Base-by-base conservation (phyloP, 2,113 vertebrate genomes). In the Chaetops frenatus region DNA sequence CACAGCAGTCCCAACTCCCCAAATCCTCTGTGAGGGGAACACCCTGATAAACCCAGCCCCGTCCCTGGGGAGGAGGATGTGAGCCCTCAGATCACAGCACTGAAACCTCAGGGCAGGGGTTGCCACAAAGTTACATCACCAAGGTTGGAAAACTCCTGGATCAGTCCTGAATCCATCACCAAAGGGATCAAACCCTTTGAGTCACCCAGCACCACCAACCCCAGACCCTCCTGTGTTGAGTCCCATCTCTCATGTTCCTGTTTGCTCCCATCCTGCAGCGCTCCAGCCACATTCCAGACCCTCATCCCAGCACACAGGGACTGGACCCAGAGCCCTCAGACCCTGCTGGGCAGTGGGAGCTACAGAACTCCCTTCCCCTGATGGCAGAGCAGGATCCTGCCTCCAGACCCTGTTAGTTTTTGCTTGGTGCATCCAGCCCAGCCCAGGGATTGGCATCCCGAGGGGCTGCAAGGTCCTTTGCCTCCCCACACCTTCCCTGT, bases 71-170 rank as follows among this genome's bases (percentile, higher is more conserved):
- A 64, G 76, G 35, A 61, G 86, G 73, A 81, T 0, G 1, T 4
- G 74, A 31, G 74, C 81, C 76, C 73, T 91, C 1, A 0, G 51
- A 35, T 25, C 82, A 27, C 6, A 3, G 81, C 88, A 69, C 48
- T 1, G 0, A 85, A 70, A 74, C 70, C 57, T 31, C 0, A 0
- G 7, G 27, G 0, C 2, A 65, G 69, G 54, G 3, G 5, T 13
- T 5, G 0, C 56, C 5, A 0, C 40, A 7, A 44, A 16, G 14
- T 62, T 89, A 28, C 56, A 25, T 65, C 74, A 53, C 16, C 12
- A 0, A 3, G 33, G 22, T 0, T 40, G 47, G 79, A 92, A 66
- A 88, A 31, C 35, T 48, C 50, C 54, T 2, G 7, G 38, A 42
- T 19, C 36, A 23, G 18, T 47, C 51, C 33, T 6, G 0, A 56